Evolutionary conservation across 2,888 invertebrate genomes (phyloP).

Genomic region (Ophion obscuratus): DNA sequence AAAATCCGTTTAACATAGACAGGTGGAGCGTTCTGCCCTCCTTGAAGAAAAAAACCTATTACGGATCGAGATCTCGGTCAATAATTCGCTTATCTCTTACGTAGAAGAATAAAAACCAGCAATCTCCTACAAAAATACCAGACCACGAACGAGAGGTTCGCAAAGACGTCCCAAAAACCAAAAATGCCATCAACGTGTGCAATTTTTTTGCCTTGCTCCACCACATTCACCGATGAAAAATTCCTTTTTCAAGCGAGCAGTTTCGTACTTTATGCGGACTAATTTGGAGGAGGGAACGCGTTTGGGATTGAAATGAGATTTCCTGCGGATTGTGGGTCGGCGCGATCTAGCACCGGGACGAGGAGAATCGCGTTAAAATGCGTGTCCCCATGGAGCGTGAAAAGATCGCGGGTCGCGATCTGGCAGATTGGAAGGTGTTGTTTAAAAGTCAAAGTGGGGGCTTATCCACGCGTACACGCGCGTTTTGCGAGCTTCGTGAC

Average conservation of each 20-base stretch:
- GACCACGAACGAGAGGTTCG: not conserved
- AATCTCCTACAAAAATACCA: not conserved
- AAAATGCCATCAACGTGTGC: not conserved
- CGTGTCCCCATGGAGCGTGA: constrained; percentile 47
- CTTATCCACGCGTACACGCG: constrained; percentile 81
- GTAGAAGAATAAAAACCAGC: not conserved
- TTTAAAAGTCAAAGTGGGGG: constrained; percentile 77
- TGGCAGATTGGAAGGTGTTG: constrained; percentile 47
- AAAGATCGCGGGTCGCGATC: constrained; percentile 67
- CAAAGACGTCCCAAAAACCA: not conserved
- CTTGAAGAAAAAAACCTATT: not conserved
- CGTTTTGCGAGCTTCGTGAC: constrained; percentile 27
- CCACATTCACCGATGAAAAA: not conserved
- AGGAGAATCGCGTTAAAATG: constrained; percentile 73
- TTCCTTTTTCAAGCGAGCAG: not conserved
- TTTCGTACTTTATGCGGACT: no score
- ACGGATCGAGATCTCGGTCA: not conserved
- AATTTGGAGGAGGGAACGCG: not conserved
- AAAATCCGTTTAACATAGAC: not conserved
- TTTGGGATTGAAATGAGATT: constrained; percentile 1
- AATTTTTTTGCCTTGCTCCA: not conserved
- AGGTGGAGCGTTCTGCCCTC: not conserved
- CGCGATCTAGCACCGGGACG: constrained; percentile 43
- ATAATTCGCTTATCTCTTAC: not conserved
- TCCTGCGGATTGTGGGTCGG: not conserved